Base-by-base conservation (phyloP, 2,797 vertebrate genomes). In the Leucoraja ocellata region DNA sequence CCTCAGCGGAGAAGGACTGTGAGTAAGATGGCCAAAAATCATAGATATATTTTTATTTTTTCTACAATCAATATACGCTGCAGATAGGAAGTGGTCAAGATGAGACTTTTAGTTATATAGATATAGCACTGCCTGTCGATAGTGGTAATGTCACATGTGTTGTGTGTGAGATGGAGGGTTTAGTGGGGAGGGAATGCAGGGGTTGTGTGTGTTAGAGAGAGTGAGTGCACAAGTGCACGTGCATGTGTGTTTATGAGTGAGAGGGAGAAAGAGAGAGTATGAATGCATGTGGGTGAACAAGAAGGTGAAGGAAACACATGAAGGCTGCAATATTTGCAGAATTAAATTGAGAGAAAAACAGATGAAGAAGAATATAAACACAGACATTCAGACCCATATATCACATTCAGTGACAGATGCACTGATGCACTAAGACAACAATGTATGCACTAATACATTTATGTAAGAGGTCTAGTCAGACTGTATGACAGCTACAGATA, bases 151-250 rank as follows among this genome's bases (percentile, higher is more conserved):
- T 23, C 21, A 1, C 21, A 77, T 23, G 16, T 1, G 65, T 74
- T 4, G 0, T 0, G 23, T 0, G 4, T 81, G 58, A 6, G 21
- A 25, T 61, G 68, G 91, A 25, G 13, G 0, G 80, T 0, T 0
- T 54, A 54, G 46, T 54, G 76, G 78, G 93, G 46, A 84, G 0
- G 5, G 79, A n/a, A 46, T 21, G 79, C 46, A 54, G 46, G 46
- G 46, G 46, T 5, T 54, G 46, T 54, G 46, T 54, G 46, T 46
- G 46, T 11, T 23, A 83, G 28, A 58, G 80, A 83, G 13, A 25
- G 39, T 9, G 9, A 83, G 28, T 58, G 46, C 39, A 1, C 21
- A 46, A 58, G 14, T 23, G 28, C 28, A 25, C n/a, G 54, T 28
- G 2, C n/a, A 58, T 2, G n/a, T 14, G 4, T 13, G 4, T 28